Evolutionary conservation across 2,888 invertebrate genomes (phyloP).

Genomic region (Chelonus formosanus): DNA sequence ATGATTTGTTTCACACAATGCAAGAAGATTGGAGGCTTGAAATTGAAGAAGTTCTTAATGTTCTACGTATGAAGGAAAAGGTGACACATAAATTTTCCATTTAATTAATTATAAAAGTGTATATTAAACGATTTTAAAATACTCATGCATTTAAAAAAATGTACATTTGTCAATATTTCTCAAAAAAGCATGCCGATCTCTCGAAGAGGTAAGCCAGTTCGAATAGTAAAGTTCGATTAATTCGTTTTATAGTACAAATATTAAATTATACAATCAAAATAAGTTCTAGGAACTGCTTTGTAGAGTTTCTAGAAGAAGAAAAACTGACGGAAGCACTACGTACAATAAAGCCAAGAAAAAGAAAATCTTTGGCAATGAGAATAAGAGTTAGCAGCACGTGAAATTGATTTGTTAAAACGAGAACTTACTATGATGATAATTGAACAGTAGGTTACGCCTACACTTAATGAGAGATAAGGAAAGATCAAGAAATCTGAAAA

Average conservation of each 20-base stretch:
- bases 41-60: constrained; percentile 92
- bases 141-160: constrained; percentile 28
- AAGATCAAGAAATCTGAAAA: constrained; percentile 84
- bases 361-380: constrained; percentile 86
- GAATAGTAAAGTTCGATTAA: constrained; percentile 2
- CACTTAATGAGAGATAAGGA: constrained; percentile 89
- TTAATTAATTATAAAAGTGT: not conserved
- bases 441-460: constrained; percentile 82
- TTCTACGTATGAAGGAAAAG: constrained; percentile 94
- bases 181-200: constrained; percentile 77
- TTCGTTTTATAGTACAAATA: not conserved
- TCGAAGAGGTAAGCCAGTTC: constrained; percentile 75
- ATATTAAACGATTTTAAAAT: constrained; percentile 16
- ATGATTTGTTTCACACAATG: constrained; percentile 97
- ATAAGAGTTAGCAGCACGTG: constrained; percentile 86
- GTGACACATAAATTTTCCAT: constrained; percentile 66
- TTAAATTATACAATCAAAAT: not conserved
- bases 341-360: constrained; percentile 87
- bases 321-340: constrained; percentile 87
- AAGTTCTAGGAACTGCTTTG: constrained; percentile 84
- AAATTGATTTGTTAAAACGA: constrained; percentile 87
- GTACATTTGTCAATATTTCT: constrained; percentile 54
- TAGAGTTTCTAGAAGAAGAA: constrained; percentile 93
- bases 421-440: constrained; percentile 89
- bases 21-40: constrained; percentile 96